Conservation (phyloP, 2,888 invertebrate species). For the Acrocyrtus sp. region DNA sequence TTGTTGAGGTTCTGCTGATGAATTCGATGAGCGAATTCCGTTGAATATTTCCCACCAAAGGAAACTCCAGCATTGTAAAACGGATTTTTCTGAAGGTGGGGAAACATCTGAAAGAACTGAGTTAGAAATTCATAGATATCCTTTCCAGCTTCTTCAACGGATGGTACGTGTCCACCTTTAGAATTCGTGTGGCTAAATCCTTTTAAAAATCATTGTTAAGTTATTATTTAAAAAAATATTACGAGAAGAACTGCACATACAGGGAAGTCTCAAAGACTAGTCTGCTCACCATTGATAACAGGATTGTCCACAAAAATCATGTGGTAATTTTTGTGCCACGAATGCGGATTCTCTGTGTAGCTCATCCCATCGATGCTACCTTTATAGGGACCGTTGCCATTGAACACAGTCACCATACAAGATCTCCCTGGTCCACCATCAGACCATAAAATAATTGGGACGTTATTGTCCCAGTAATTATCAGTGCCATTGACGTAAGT, state of each 20-base stretch:
- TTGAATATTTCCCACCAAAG: slow-evolving; percentile 26
- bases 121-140: slow-evolving; percentile 29
- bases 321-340: slow-evolving; percentile 66
- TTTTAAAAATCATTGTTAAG: slow-evolving; percentile 3
- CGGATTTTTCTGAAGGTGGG: slow-evolving; percentile 14
- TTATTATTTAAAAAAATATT: too few species aligned
- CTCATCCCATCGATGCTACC: slow-evolving; percentile 64
- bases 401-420: slow-evolving; percentile 65
- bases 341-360: slow-evolving; percentile 60
- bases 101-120: slow-evolving; percentile 41
- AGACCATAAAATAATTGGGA: slow-evolving; percentile 67
- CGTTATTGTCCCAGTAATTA: slow-evolving; percentile 52
- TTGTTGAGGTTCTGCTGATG: slow-evolving; percentile 69
- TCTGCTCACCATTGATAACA: slow-evolving; percentile 66
- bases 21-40: slow-evolving; percentile 13
- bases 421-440: slow-evolving; percentile 68
- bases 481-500: neutral
- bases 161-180: slow-evolving; percentile 13
- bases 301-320: slow-evolving; percentile 68
- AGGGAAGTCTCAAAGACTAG: too few species aligned
- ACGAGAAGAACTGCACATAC: too few species aligned
- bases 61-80: slow-evolving; percentile 22
- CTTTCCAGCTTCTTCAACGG: neutral
- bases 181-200: slow-evolving; percentile 29
- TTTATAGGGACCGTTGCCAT: slow-evolving; percentile 64